Conservation (phyloP, 2,888 invertebrate genomes). For the Rosalia funebris region DNA sequence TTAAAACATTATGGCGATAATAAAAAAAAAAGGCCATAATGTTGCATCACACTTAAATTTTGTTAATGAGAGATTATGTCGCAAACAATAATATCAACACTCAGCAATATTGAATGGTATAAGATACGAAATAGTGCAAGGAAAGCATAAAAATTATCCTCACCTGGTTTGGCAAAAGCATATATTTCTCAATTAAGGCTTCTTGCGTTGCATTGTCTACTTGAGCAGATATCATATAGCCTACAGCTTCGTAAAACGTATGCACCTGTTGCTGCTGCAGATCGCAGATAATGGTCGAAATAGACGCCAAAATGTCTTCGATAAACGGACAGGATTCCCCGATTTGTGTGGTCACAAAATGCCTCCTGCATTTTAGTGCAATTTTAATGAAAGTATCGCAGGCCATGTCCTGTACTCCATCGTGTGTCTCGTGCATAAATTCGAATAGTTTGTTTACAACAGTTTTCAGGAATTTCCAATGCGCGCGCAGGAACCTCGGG, state of each 20-base stretch:
- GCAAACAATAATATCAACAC: too few relatives aligned
- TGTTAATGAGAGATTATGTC: too few relatives aligned
- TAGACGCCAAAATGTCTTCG: constrained; percentile 95
- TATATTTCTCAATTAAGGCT: constrained; percentile 95
- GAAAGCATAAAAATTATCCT: too few relatives aligned
- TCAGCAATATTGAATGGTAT: too few relatives aligned
- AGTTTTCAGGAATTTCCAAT: constrained; percentile 99
- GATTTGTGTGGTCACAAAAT: constrained; percentile 96
- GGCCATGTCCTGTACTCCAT: constrained; percentile 99
- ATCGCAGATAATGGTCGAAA: constrained; percentile 98
- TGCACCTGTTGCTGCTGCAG: constrained; percentile 98
- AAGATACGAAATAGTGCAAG: too few relatives aligned
- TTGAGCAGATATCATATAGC: constrained; percentile 98
- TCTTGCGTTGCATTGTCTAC: constrained; percentile 91
- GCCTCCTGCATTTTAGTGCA: constrained; percentile 95
- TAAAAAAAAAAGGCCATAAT: neutral
- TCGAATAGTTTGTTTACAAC: constrained; percentile 99
- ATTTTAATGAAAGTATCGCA: constrained; percentile 99
- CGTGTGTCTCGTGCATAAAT: constrained; percentile 99
- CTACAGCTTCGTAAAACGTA: constrained; percentile 99
- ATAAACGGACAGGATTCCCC: constrained; percentile 98
- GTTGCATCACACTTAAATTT: neutral
- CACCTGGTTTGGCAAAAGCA: constrained; percentile 95
- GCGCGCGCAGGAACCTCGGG: constrained; percentile 96
- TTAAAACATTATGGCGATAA: neutral